Evolutionary conservation across 2,797 vertebrate species (phyloP).

Genomic region (Emydoidea blandingii): DNA sequence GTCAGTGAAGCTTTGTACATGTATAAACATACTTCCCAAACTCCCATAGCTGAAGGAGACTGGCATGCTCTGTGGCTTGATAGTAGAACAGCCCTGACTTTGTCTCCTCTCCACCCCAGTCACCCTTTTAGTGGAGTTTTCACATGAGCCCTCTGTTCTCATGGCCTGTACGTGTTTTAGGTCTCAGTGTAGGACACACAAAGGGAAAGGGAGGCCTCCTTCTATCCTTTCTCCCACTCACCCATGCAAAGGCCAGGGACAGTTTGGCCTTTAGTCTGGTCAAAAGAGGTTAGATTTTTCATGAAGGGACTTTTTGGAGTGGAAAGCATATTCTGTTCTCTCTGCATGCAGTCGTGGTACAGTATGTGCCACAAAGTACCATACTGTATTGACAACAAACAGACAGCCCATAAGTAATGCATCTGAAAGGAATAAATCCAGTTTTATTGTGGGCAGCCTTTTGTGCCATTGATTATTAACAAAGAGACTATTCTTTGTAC

Average conservation of each 20-base stretch:
- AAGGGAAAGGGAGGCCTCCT: not conserved
- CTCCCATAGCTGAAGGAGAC: not conserved
- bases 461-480: not conserved
- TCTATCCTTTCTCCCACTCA: not conserved
- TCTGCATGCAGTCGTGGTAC: not conserved
- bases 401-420: not conserved
- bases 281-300: not conserved
- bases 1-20: not conserved
- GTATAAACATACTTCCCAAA: not conserved
- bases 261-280: not conserved
- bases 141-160: not conserved
- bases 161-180: not conserved
- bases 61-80: not conserved
- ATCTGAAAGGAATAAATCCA: not conserved
- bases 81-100: not conserved
- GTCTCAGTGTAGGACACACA: not conserved
- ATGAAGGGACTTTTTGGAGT: not conserved
- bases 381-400: not conserved
- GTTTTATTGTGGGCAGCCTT: not conserved
- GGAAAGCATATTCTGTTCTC: not conserved
- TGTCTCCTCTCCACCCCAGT: not conserved
- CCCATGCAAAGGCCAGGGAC: not conserved
- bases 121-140: not conserved
- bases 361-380: accelerated
- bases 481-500: not conserved